Evolutionary conservation across 2,113 vertebrate species (phyloP).

Genomic region (Tragelaphus scriptus): DNA sequence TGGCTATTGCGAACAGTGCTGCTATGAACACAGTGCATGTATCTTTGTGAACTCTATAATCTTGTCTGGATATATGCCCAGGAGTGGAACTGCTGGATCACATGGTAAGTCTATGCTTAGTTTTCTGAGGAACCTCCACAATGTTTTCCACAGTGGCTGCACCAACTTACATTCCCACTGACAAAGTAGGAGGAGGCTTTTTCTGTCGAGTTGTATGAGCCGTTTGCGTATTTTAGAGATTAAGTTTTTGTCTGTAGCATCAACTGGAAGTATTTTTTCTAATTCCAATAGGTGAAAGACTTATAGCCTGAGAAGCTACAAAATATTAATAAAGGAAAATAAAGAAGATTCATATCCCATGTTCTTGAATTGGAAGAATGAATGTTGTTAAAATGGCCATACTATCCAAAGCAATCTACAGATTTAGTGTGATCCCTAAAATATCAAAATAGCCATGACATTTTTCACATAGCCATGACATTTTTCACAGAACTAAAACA

Average conservation of each 20-base stretch:
- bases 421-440: background rate
- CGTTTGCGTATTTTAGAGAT: background rate
- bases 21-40: rapidly evolving
- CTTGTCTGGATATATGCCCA: background rate
- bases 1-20: background rate
- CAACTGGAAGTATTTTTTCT: background rate
- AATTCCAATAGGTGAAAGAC: background rate
- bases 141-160: background rate
- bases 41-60: background rate
- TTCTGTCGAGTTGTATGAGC: background rate
- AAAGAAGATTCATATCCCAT: background rate
- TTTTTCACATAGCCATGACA: background rate
- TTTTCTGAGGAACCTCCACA: background rate
- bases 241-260: background rate
- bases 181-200: background rate
- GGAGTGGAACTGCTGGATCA: background rate
- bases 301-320: background rate
- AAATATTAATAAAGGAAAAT: background rate
- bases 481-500: background rate
- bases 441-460: background rate
- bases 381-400: background rate
- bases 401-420: background rate
- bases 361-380: background rate
- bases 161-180: background rate
- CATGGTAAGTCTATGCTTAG: background rate